Conservation (phyloP, 1,140 invertebrate genomes). For the Anagrus nilaparvatae region DNA sequence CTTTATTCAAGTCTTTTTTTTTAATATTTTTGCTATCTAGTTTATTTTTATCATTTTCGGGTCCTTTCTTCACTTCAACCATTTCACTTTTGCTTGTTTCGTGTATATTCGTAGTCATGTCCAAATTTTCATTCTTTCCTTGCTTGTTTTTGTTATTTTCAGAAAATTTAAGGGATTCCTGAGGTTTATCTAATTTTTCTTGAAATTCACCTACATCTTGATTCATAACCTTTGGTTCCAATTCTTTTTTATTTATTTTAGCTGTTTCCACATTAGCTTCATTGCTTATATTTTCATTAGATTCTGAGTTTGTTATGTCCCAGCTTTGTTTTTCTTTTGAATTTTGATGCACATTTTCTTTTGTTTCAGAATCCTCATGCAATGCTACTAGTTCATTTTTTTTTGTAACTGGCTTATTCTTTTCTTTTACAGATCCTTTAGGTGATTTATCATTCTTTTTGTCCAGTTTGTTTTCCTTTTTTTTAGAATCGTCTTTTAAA, state of each 20-base stretch:
- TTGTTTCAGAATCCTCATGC: constrained; percentile 10
- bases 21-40: background rate
- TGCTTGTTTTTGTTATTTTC: background rate
- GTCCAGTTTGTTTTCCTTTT: background rate
- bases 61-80: constrained; percentile 7
- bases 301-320: too few species aligned
- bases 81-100: constrained; percentile 4
- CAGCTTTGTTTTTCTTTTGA: constrained; percentile 3
- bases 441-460: too few species aligned
- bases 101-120: too few species aligned
- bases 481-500: background rate
- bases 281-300: constrained; percentile 9
- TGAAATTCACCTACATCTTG: too few species aligned
- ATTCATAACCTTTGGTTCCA: too few species aligned
- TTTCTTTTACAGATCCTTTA: too few species aligned
- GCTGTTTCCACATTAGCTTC: background rate
- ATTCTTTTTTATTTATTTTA: background rate
- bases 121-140: background rate
- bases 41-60: too few species aligned
- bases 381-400: constrained; percentile 13
- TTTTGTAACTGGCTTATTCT: too few species aligned
- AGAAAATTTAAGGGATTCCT: background rate
- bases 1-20: constrained; percentile 1
- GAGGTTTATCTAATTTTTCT: background rate
- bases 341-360: constrained; percentile 8